Evolutionary conservation across 2,888 invertebrate species (phyloP).

Genomic region (Sturmia bella): DNA sequence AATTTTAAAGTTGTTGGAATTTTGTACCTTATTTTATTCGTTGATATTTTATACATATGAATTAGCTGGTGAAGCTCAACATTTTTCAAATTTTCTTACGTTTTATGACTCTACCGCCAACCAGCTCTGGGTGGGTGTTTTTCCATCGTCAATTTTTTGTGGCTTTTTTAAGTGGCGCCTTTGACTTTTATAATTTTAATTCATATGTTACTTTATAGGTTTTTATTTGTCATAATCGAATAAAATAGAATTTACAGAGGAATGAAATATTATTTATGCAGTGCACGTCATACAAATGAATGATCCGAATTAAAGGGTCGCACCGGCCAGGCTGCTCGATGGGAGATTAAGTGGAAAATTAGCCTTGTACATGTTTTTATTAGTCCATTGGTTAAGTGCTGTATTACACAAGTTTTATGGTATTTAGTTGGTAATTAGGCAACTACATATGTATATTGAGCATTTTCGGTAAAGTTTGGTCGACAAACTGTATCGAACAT

Average conservation of each 20-base stretch:
- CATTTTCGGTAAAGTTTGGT: too few relatives aligned
- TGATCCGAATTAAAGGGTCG: slow-evolving; percentile 37
- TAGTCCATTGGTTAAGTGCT: slow-evolving; percentile 38
- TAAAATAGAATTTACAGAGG: slow-evolving; percentile 29
- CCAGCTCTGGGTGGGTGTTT: slow-evolving; percentile 59
- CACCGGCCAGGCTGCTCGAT: neutral
- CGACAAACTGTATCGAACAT: too few relatives aligned
- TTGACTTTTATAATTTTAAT: slow-evolving; percentile 62
- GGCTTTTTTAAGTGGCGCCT: slow-evolving; percentile 59
- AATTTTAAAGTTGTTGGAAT: slow-evolving; percentile 41
- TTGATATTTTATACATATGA: neutral
- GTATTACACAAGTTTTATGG: neutral
- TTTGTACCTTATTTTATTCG: slow-evolving; percentile 33
- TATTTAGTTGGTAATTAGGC: neutral
- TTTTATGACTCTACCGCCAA: slow-evolving; percentile 56
- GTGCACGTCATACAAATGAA: slow-evolving; percentile 45
- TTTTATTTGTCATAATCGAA: slow-evolving; percentile 61
- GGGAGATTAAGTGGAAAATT: slow-evolving; percentile 38
- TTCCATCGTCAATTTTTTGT: slow-evolving; percentile 24
- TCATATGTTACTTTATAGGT: slow-evolving; percentile 54
- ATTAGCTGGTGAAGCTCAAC: slow-evolving; percentile 39
- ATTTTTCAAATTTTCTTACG: slow-evolving; percentile 51
- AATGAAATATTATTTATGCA: slow-evolving; percentile 63
- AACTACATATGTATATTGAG: too few relatives aligned
- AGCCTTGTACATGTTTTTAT: slow-evolving; percentile 42